Evolutionary conservation across 2,888 invertebrate species (phyloP).

Genomic region (Parelbella ahira): DNA sequence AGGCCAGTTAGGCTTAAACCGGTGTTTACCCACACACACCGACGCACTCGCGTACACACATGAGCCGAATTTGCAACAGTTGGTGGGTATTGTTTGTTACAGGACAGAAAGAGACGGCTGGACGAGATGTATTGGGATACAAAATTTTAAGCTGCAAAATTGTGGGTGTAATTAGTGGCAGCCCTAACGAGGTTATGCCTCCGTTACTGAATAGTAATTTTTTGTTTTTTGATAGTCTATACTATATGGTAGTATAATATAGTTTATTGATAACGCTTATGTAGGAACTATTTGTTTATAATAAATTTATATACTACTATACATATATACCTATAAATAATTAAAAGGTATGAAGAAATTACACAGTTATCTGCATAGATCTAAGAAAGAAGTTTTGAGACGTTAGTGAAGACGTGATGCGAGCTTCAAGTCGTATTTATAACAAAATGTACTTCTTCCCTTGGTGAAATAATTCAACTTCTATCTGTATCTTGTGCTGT

Average conservation of each 20-base stretch:
- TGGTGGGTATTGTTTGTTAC: conserved; percentile 59
- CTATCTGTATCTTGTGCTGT: not conserved
- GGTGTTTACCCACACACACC: conserved; percentile 79
- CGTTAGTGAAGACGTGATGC: too few relatives aligned
- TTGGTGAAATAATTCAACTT: not conserved
- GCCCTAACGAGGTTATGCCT: conserved; percentile 63
- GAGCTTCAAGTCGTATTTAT: too few relatives aligned
- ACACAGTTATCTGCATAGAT: too few relatives aligned
- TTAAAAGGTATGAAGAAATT: too few relatives aligned
- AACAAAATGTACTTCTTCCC: not conserved
- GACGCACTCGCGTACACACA: conserved; percentile 37
- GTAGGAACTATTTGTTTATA: too few relatives aligned
- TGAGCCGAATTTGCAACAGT: conserved; percentile 53
- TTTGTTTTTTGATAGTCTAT: conserved; percentile 29
- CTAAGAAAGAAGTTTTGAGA: too few relatives aligned
- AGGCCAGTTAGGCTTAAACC: conserved; percentile 82
- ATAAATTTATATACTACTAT: too few relatives aligned
- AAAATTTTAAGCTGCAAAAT: conserved; percentile 67
- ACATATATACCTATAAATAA: too few relatives aligned
- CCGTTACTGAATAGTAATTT: conserved; percentile 56
- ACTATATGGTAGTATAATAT: too few relatives aligned
- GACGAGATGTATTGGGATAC: conserved; percentile 51
- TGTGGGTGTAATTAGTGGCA: conserved; percentile 70
- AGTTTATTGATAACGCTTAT: too few relatives aligned
- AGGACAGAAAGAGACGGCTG: conserved; percentile 47